Evolutionary conservation across 2,113 vertebrate species (phyloP).

Genomic region (Lepus americanus): DNA sequence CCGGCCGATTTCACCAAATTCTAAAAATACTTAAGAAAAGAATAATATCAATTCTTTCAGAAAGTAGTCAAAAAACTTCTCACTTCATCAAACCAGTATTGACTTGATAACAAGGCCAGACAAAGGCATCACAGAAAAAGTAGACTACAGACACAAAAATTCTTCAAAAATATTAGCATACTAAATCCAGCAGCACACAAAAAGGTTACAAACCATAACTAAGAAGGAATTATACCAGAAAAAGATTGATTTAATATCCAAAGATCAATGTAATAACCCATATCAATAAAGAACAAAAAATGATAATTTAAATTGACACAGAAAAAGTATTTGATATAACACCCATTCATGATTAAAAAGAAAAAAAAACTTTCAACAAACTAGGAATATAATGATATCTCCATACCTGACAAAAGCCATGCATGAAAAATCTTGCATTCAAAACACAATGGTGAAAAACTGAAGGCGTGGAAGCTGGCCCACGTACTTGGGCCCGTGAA

Average conservation of each 20-base stretch:
- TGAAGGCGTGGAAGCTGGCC: too few species aligned
- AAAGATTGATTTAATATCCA: neutral
- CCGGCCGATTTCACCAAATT: neutral
- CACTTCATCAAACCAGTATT: neutral
- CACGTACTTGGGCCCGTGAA: too few species aligned
- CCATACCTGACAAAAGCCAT: neutral
- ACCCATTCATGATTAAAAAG: neutral
- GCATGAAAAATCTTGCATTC: neutral
- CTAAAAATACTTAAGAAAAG: neutral
- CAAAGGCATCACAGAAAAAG: neutral
- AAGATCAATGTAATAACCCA: neutral
- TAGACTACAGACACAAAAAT: neutral
- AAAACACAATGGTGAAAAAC: neutral
- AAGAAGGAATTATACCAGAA: neutral
- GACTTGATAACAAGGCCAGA: neutral
- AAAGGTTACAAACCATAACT: neutral
- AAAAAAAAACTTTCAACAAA: neutral
- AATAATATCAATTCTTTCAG: neutral
- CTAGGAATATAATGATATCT: neutral
- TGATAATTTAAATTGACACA: neutral
- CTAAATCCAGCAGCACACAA: neutral
- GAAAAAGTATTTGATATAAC: slow-evolving; percentile 12
- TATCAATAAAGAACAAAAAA: neutral
- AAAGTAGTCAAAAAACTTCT: neutral
- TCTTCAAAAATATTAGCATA: neutral